Evolutionary conservation across 2,113 vertebrate genomes (phyloP), one percentile per base, ranked within the genome.

Genomic region (Oncorhynchus clarkii): DNA sequence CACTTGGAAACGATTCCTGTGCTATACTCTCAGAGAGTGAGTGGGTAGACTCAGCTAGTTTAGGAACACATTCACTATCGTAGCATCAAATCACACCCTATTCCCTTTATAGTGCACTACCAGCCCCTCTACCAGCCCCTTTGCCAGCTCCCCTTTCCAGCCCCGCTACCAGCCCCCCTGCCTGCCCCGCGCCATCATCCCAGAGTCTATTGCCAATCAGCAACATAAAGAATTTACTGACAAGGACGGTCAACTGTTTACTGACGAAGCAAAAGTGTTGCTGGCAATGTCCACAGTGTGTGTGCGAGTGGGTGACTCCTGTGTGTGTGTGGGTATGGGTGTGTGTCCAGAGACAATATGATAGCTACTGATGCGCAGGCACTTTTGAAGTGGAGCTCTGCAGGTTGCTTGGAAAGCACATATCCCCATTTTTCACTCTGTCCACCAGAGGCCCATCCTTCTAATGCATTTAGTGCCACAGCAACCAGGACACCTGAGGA

Each of bases 241-340:
- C 93, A 94, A 94, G 92, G 93, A 93, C 93, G 90, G 93, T 93
- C 93, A 83, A 87, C 89, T 90, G 89, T 91, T 93, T 93, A 93
- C 91, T 93, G 93, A 93, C 91, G 29, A 92, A 92, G 93, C 92
- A 92, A 83, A 94, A 93, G 88, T 90, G 82, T 91, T 91, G 84
- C 90, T 91, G 91, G 90, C 90, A 92, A 77, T 77, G 82, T 77
- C 72, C 80, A 72, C 81, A 22, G 8, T 79, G 76, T 76, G 87
- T 72, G 79, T 74, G 82, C 82, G 84, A 12, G 57, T 68, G 69
- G 59, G 75, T 60, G 70, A 68, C 67, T 84, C 69, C 1, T 66
- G 67, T 72, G 69, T 67, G 69, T 24, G 9, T 20, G 49, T 48
- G 16, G n/a, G 26, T 45, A 39, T 60, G 29, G 2, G 9, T 45